Evolutionary conservation across 2,113 vertebrate species (phyloP).

Genomic region (Amphiprion percula): DNA sequence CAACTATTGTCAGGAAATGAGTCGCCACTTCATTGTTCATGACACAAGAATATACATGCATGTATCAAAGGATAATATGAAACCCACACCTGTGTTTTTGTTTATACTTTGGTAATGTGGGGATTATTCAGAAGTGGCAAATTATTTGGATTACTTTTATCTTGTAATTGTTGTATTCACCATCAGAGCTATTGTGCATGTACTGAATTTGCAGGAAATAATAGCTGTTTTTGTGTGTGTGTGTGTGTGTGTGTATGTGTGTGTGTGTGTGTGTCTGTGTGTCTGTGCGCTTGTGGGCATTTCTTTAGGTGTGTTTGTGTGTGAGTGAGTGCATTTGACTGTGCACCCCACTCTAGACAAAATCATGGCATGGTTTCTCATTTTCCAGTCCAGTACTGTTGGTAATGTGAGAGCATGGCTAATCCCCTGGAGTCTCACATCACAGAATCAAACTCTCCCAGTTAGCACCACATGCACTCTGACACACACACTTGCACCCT

Average conservation of each 20-base stretch:
- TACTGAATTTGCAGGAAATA: slow-evolving; percentile 35
- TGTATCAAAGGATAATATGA: slow-evolving; percentile 54
- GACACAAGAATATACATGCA: slow-evolving; percentile 45
- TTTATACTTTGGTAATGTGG: slow-evolving; percentile 26
- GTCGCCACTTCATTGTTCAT: slow-evolving; percentile 46
- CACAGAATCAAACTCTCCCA: slow-evolving; percentile 69
- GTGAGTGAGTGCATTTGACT: slow-evolving; percentile 43
- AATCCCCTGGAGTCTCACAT: slow-evolving; percentile 77
- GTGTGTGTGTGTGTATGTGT: background rate
- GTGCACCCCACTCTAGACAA: slow-evolving; percentile 57
- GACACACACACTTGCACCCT: background rate
- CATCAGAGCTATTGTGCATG: slow-evolving; percentile 26
- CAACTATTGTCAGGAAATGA: slow-evolving; percentile 34
- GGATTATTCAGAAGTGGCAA: slow-evolving; percentile 48
- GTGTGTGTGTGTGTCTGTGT: slow-evolving; percentile 19
- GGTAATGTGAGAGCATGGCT: slow-evolving; percentile 82
- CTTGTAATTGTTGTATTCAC: slow-evolving; percentile 23
- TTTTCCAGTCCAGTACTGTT: slow-evolving; percentile 85
- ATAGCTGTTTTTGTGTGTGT: slow-evolving; percentile 16
- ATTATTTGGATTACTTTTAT: slow-evolving; percentile 50
- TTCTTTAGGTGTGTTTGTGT: slow-evolving; percentile 24
- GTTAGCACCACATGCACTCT: slow-evolving; percentile 51
- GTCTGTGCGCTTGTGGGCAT: slow-evolving; percentile 8
- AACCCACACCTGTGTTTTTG: slow-evolving; percentile 22
- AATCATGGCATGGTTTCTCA: slow-evolving; percentile 81